phyloP scores from a whole-genome alignment of 2,888 invertebrate species.

The Yponomeuta cagnagella region DNA sequence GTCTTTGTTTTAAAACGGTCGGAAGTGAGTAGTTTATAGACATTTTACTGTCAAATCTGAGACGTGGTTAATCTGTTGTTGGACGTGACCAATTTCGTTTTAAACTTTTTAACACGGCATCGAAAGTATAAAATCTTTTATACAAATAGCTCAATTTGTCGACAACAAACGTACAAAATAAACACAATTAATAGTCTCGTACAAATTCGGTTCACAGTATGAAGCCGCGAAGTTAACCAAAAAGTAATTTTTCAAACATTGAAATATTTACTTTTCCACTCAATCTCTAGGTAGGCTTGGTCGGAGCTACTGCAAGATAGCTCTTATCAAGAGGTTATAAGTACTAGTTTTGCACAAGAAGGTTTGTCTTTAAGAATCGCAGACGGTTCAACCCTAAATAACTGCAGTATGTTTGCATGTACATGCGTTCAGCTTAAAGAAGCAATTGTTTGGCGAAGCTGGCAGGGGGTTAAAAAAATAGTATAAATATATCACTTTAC shows the following conservation, averaged over 20 bases:
- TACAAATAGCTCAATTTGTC: conserved; percentile 11
- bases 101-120: neutral
- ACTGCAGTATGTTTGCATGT: conserved; percentile 21
- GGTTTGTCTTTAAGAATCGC: conserved; percentile 2
- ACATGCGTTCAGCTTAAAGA: conserved; percentile 47
- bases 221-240: conserved; percentile 52
- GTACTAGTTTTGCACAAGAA: too few species aligned
- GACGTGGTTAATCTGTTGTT: neutral
- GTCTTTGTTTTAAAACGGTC: conserved; percentile 22
- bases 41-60: neutral
- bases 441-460: conserved; percentile 39
- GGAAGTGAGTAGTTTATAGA: conserved; percentile 2
- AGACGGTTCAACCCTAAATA: conserved; percentile 31
- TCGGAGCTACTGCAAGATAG: too few species aligned
- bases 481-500: conserved; percentile 73
- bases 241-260: conserved; percentile 61
- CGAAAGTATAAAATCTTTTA: too few species aligned
- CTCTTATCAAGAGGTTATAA: too few species aligned
- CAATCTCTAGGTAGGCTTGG: conserved; percentile 28
- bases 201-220: conserved; percentile 31
- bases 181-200: conserved; percentile 43
- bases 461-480: conserved; percentile 57
- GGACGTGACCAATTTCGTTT: neutral
- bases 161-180: conserved; percentile 30
- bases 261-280: conserved; percentile 32